Conservation (phyloP, 2,888 invertebrate genomes). For the Hedya salicella region DNA sequence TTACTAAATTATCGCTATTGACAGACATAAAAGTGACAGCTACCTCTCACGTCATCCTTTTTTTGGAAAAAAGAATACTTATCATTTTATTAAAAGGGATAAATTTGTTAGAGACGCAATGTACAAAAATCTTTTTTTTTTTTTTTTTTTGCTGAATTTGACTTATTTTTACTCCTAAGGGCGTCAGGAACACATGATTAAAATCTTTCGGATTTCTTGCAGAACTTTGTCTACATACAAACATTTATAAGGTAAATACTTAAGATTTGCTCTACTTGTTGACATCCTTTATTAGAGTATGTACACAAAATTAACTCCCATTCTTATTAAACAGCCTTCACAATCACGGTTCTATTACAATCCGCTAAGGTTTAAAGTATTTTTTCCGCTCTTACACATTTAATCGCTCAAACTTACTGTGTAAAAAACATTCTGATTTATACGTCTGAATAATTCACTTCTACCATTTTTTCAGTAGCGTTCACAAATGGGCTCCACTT, state of each 20-base stretch:
- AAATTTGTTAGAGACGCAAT: no score
- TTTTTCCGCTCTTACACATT: background rate
- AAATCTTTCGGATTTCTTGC: no score
- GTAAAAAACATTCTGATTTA: slow-evolving; percentile 39
- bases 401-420: slow-evolving; percentile 10
- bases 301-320: slow-evolving; percentile 13
- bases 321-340: background rate
- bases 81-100: no score
- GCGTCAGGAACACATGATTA: no score
- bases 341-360: background rate
- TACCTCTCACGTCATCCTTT: no score
- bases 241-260: slow-evolving; percentile 12
- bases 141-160: no score
- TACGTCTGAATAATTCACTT: slow-evolving; percentile 41
- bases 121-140: no score
- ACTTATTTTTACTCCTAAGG: no score
- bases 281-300: slow-evolving; percentile 20
- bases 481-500: slow-evolving; percentile 39
- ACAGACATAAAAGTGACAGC: no score
- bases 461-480: slow-evolving; percentile 39
- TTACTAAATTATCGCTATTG: no score
- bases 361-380: slow-evolving; percentile 8
- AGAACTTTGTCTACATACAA: no score
- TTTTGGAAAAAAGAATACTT: no score
- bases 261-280: slow-evolving; percentile 12